Evolutionary conservation across 92 coral and sea anemone species (phyloP), one percentile per base, ranked within the genome.

Genomic region (Pocillopora meandrina): DNA sequence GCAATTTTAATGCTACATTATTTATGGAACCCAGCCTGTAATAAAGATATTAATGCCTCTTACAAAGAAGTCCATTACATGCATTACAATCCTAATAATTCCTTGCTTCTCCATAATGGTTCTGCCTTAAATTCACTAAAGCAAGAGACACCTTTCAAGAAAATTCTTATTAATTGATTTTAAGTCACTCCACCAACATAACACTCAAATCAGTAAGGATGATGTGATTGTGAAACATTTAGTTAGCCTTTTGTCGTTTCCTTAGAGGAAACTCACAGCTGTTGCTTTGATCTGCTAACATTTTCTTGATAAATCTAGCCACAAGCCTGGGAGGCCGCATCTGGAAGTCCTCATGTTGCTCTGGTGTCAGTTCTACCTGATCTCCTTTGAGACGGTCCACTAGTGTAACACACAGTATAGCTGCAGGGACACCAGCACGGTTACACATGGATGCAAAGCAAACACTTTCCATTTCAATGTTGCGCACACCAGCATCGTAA

Each of bases 371-470:
- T 26, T 17, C 20, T 10, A 96, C 92, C 81, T 96, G 99, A 72
- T 96, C 99, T 3, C 96, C 93, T 17, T 77, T 83, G 2, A 96
- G 87, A 70, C 99, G 84, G 73, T 96, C 92, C 23, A 96, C 72
- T 19, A 96, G 92, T 16, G 99, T 92, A 23, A 96, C 99, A 84
- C 99, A 96, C 58, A 96, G 79, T 49, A 96, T 83, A 23, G 98
- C 99, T 2, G 99, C 99, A 9, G 93, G 79, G 26, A 96, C 91
- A 19, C 86, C 86, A 1, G 99, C 99, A 21, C 99, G 94, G 21
- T 95, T 95, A 80, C 99, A 96, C 95, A 96, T 92, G 9, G 99
- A 95, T 15, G 99, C 99, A 84, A 96, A 96, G 72, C 95, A 94
- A 2, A 85, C 94, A 15, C 98, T 92, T 65, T 96, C 99, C 99